phyloP scores from a whole-genome alignment of 2,888 invertebrate genomes.

The Machimus rusticus region DNA sequence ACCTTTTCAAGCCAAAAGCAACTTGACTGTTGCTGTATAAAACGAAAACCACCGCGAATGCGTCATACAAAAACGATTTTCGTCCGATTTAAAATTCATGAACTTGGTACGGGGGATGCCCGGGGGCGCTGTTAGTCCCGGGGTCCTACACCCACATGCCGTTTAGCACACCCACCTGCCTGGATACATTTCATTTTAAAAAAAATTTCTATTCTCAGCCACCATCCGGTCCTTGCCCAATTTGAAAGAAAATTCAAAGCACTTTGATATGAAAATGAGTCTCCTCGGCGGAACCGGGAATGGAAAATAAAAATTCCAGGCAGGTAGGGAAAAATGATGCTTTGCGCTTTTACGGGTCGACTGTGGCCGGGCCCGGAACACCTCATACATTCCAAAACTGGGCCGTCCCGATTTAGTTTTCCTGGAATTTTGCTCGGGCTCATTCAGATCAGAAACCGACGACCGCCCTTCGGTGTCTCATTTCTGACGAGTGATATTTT shows the following conservation, averaged over 20 bases:
- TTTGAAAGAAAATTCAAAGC: slow-evolving; percentile 14
- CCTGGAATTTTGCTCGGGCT: background rate
- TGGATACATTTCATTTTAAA: background rate
- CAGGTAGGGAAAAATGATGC: background rate
- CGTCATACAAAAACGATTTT: background rate
- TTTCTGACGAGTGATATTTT: background rate
- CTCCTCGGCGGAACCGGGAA: background rate
- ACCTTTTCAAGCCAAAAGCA: background rate
- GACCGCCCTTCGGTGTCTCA: background rate
- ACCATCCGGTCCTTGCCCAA: background rate
- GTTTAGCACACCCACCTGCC: background rate
- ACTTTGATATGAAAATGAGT: slow-evolving; percentile 14
- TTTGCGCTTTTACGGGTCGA: background rate
- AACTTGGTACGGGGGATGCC: background rate
- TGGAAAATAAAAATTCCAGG: slow-evolving; percentile 1
- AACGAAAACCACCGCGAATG: background rate
- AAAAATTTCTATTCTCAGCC: background rate
- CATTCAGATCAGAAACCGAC: background rate
- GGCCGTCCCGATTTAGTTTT: background rate
- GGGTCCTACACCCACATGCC: background rate
- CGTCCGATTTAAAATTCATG: slow-evolving; percentile 4
- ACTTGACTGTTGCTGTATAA: background rate
- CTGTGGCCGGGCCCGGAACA: background rate
- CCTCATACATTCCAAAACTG: background rate
- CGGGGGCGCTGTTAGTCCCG: background rate